These are phyloP conservation scores for Delia radicum DNA, from an alignment of 1,140 invertebrate species.

Conservation along the genomic window DNA sequence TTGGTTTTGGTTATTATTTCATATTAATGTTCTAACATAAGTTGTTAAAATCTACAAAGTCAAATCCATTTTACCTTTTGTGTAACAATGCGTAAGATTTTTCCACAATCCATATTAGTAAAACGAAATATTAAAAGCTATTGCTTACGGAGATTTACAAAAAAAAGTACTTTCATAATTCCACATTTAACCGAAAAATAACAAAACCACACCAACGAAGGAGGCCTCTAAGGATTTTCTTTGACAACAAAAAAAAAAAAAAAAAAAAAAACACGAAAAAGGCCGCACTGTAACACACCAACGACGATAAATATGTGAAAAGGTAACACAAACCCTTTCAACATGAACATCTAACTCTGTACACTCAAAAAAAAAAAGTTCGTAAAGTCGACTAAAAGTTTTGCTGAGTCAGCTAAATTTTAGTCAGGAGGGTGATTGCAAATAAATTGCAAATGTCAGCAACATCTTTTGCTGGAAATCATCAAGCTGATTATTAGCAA, in stretches of 20 bases:
- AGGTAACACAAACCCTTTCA: neutral
- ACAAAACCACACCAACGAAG: neutral
- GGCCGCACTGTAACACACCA: neutral
- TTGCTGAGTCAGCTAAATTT: too few relatives aligned
- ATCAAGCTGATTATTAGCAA: too few relatives aligned
- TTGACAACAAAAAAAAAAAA: neutral
- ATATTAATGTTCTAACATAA: neutral
- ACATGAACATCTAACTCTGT: neutral
- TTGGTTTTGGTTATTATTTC: neutral
- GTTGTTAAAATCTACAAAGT: neutral
- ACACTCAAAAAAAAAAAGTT: too few relatives aligned
- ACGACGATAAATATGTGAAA: neutral
- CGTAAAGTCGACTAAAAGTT: too few relatives aligned
- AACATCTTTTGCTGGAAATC: too few relatives aligned
- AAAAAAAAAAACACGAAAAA: neutral
- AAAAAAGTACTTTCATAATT: neutral
- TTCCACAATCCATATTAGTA: neutral
- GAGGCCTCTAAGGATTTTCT: neutral
- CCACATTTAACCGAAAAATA: neutral
- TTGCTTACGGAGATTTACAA: slow-evolving; percentile 3
- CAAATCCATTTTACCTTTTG: neutral
- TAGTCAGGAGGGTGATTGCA: too few relatives aligned
- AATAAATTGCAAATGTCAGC: too few relatives aligned
- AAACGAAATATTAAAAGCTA: neutral
- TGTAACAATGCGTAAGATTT: too few relatives aligned